A percentile compares a stretch with the other conserved stretches of the same genome.
Conservation (phyloP, 2,797 vertebrate genomes). For the Propithecus deckenii region DNA sequence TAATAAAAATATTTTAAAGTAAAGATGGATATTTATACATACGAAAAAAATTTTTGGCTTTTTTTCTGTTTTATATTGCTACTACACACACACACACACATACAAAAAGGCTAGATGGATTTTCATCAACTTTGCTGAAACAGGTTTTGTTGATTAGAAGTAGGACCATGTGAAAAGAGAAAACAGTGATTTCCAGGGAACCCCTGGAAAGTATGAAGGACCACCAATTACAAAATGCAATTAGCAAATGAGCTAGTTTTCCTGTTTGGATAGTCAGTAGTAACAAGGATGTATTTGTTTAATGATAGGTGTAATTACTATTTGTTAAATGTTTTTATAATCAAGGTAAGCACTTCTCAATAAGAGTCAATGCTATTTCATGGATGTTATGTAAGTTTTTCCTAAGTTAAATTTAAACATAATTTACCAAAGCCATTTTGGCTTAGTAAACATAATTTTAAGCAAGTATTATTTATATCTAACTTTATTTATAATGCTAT, state of each 20-base stretch:
- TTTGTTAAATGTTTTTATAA: conserved; percentile 47
- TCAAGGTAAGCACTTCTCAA: background rate
- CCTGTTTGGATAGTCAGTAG: background rate
- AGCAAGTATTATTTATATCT: conserved; percentile 61
- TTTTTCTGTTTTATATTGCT: background rate
- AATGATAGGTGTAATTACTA: background rate
- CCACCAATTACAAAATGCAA: background rate
- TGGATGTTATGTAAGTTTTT: conserved; percentile 57
- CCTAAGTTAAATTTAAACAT: conserved; percentile 51
- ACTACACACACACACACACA: background rate
- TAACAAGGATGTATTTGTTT: conserved; percentile 2
- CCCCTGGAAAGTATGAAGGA: background rate
- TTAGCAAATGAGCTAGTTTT: background rate
- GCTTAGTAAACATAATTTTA: conserved; percentile 64
- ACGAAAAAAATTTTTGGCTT: background rate
- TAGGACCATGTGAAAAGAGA: background rate
- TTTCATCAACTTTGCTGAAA: background rate
- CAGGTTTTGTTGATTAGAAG: background rate
- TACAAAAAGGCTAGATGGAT: background rate
- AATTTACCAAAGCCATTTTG: conserved; percentile 53
- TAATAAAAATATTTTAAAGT: background rate
- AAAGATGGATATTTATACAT: background rate
- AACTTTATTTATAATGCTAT: conserved; percentile 64
- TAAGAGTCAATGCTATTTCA: conserved; percentile 17
- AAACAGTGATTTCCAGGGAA: background rate